Evolutionary conservation across 2,113 vertebrate genomes (phyloP).

Genomic region (Siniperca chuatsi): DNA sequence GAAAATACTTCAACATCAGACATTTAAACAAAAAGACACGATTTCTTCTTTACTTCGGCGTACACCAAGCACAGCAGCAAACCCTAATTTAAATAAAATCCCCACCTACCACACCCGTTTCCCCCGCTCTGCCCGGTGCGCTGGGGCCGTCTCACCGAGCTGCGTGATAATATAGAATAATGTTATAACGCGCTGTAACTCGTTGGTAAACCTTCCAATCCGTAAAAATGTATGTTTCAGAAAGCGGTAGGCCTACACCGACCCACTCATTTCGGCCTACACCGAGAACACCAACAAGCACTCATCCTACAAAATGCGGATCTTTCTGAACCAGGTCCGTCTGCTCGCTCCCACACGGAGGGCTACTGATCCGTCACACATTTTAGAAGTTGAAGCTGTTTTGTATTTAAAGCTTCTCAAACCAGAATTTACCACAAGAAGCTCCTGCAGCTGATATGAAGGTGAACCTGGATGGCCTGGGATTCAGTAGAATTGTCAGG

Average conservation of each 20-base stretch:
- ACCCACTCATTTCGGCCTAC: neutral
- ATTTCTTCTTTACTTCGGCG: neutral
- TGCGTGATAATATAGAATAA: neutral
- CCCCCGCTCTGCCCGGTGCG: neutral
- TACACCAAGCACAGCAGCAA: neutral
- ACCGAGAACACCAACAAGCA: neutral
- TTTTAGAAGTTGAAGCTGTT: neutral
- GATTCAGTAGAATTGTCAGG: neutral
- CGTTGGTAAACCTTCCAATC: neutral
- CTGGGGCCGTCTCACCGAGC: constrained; percentile 18
- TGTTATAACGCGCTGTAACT: neutral
- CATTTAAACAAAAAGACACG: accelerated
- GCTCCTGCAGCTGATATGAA: neutral
- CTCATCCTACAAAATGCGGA: neutral
- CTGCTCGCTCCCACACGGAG: constrained; percentile 16
- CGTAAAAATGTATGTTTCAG: neutral
- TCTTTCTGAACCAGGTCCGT: neutral
- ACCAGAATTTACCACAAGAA: neutral
- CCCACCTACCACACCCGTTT: neutral
- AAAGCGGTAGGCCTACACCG: too few relatives aligned
- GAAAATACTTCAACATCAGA: too few relatives aligned
- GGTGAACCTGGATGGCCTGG: neutral
- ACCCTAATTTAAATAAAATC: neutral
- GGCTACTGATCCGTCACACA: neutral
- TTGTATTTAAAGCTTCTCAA: neutral